Evolutionary conservation across 1,140 invertebrate species (phyloP), one percentile per base, ranked within the genome.

Genomic region (Radopholus similis): DNA sequence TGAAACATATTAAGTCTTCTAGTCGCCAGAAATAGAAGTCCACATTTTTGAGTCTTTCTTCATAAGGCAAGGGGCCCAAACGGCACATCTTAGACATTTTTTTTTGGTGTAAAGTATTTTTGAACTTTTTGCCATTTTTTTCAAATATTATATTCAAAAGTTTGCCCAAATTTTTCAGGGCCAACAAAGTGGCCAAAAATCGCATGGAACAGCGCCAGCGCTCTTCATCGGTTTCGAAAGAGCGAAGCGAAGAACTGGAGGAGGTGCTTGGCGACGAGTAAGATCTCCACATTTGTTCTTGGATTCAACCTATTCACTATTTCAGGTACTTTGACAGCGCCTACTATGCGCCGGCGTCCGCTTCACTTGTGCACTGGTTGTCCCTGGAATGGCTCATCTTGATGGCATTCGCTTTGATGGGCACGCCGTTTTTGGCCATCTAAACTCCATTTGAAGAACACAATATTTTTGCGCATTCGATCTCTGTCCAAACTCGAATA

Each of bases 241-340:
- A 59, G 26, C 35, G 38, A 4, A 37, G 44, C 34, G 37, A 44
- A 2, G 34, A 37, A 15, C 23, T 47, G 35, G 56, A 58, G 4
- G 26, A 28, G 15, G 28, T 26, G 6, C 3, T 34, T 28, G 34
- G 42, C 13, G 34, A 44, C 38, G 38, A 42, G 44, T 42, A 38
- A 60, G 18, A 21, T 60, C 37, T 58, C 13, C 5, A 35, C 37
- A 23, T 38, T 58, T 23, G 37, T 42, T 42, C 18, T 42, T 42
- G 18, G 18, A 13, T 42, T 42, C 11, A 42, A 1, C 18, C 38
- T 13, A 42, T 42, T 13, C 38, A 13, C 18, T 42, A 18, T 47
- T 47, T 47, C 44, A 47, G 44, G 28, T 59, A 42, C n/a, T 60
- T 60, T 37, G 57, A 60, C 30, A 60, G 57, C 26, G 30, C 57